Conservation (phyloP, 1,140 invertebrate species). For the Mya arenaria region DNA sequence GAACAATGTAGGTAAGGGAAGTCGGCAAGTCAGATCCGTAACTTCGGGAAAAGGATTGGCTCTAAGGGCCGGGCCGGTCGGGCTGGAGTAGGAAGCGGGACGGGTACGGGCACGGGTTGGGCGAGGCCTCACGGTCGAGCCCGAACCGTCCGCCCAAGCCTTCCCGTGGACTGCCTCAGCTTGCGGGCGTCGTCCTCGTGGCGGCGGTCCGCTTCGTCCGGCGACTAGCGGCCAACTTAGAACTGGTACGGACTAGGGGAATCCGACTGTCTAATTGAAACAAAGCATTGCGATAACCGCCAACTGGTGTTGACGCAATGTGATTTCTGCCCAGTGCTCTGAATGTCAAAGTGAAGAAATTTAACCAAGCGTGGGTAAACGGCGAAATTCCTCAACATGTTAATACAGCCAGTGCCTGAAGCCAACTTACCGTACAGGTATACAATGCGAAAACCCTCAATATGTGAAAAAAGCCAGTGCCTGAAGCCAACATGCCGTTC, state of each 20-base stretch:
- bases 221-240: slow-evolving; percentile 63
- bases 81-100: slow-evolving; percentile 80
- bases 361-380: slow-evolving; percentile 89
- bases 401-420: background rate
- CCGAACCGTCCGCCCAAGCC: slow-evolving; percentile 69
- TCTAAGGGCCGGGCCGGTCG: slow-evolving; percentile 79
- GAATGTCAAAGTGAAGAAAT: slow-evolving; percentile 89
- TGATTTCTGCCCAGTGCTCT: slow-evolving; percentile 91
- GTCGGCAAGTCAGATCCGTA: slow-evolving; percentile 89
- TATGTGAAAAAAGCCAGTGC: no score
- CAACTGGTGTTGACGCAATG: slow-evolving; percentile 87
- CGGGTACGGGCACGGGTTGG: slow-evolving; percentile 22
- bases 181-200: slow-evolving; percentile 70
- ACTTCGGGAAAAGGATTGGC: slow-evolving; percentile 89
- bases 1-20: slow-evolving; percentile 93
- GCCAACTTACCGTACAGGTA: no score
- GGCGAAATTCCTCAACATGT: no score
- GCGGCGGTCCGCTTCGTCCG: slow-evolving; percentile 70
- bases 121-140: slow-evolving; percentile 4
- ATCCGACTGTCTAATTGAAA: slow-evolving; percentile 88
- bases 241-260: slow-evolving; percentile 90
- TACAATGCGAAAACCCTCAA: no score
- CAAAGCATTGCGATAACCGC: slow-evolving; percentile 91
- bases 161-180: slow-evolving; percentile 74
- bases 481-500: no score